Evolutionary conservation across 2,888 invertebrate genomes (phyloP), one percentile per base, ranked within the genome.

Genomic region (Odontocerum albicorne): DNA sequence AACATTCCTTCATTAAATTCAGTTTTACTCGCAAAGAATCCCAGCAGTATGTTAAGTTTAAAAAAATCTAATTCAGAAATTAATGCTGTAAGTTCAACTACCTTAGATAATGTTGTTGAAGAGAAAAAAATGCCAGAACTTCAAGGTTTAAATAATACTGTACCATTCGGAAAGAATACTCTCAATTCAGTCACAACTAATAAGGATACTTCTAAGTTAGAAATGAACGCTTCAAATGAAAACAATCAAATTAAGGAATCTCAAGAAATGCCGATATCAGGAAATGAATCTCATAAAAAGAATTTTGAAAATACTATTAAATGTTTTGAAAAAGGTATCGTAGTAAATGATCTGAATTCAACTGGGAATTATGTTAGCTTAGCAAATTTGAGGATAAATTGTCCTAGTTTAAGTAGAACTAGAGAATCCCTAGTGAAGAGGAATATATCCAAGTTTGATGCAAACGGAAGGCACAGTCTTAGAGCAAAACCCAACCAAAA

Each of bases 361-460:
- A 65, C 74, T 1, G 74, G 75, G 60, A 78, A 77, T 63, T 78
- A 78, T 55, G 78, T 77, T 8, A 75, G 75, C 59, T 58, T 78
- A 40, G 77, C 78, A 1, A 77, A 76, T 62, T 58, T 78, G 49
- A 74, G 73, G 63, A 77, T 78, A 3, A 73, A 73, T 53, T 70
- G 61, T 31, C 61, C 61, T 1, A 61, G 59, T 39, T 21, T 61
- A 19, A 52, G 59, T 3, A 43, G 59, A 16, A 61, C 59, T 1
- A 17, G 61, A 16, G 61, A 61, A 33, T 61, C 61, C 1, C 16
- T 61, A 3, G 61, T 61, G 17, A 59, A 55, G 12, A 51, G 59
- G 33, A 61, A 61, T 16, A 61, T 61, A 19, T 59, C 59, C 4
- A 61, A 61, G 33, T 61, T 61, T 17, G 61, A 61, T 13, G 38